Base-by-base conservation (phyloP, 2,888 invertebrate species). In the Netelia fuscicornis region DNA sequence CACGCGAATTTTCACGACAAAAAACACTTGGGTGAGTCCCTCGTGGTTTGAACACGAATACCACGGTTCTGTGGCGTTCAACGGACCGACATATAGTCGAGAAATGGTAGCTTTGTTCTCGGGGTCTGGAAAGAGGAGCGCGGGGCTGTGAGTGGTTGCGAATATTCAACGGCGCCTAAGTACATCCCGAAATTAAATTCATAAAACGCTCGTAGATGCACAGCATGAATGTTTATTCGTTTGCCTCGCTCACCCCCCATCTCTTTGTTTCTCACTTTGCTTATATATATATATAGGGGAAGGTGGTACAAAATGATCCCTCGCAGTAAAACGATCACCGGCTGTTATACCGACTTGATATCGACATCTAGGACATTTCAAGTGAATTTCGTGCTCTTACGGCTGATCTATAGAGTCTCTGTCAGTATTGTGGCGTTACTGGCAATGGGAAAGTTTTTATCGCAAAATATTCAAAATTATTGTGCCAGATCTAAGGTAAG, bases 101-200 rank as follows among this genome's bases (percentile, higher is more conserved):
- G 13, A 71, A 71, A 72, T 52, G 72, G 54, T 67, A 72, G 68
- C 77, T 81, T 84, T 84, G 81, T 81, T 77, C 74, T 62, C 58
- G 56, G 25, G 60, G 11, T 25, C 20, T 23, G 23, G 17, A 5
- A 8, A 58, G 11, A 44, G 77, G 67, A 62, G 65, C 30, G 30
- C 30, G 30, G 30, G 30, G 30, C 30, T 30, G 30, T 30, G 30
- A 30, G 74, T 9, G 58, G 17, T 17, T 58, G 8, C 17, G 37
- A 44, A 77, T 74, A 81, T 84, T 84, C 81, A 84, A 78, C 74
- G 23, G 77, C 60, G 77, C 48, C 77, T 84, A 84, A 84, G 81
- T 84, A 72, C 74, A 74, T 78, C 64, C 48, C 62, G 77, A 78
- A 84, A 74, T 84, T 77, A 81, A 84, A 84, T 84, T 84, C 81